Conservation (phyloP, 2,888 invertebrate species). For the Leptothorax acervorum region DNA sequence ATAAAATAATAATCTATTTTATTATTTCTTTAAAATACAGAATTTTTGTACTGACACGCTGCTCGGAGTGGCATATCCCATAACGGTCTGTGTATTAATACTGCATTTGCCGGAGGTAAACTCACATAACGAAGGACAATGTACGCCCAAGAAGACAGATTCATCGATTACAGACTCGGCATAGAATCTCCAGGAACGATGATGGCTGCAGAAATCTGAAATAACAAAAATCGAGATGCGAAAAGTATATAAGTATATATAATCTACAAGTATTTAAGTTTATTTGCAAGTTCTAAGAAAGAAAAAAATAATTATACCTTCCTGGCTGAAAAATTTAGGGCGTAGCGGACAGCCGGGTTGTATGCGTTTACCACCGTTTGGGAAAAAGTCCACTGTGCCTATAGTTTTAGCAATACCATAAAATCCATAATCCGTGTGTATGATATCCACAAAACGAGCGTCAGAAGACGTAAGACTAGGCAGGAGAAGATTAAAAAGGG, state of each 20-base stretch:
- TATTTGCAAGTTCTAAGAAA: slow-evolving; percentile 16
- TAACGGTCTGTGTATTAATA: slow-evolving; percentile 52
- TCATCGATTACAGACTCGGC: slow-evolving; percentile 85
- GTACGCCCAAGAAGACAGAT: slow-evolving; percentile 82
- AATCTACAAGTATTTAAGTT: background rate
- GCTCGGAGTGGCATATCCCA: slow-evolving; percentile 78
- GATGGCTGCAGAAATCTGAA: slow-evolving; percentile 87
- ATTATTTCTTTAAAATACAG: background rate
- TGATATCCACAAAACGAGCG: slow-evolving; percentile 86
- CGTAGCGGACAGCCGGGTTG: slow-evolving; percentile 86
- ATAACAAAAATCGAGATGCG: background rate
- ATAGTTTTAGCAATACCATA: slow-evolving; percentile 82
- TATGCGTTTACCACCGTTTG: slow-evolving; percentile 85
- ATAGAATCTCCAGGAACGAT: slow-evolving; percentile 86
- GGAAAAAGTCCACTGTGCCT: slow-evolving; percentile 86
- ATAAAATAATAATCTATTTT: background rate
- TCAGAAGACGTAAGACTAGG: slow-evolving; percentile 79
- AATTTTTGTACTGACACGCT: slow-evolving; percentile 72
- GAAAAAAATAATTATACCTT: slow-evolving; percentile 11
- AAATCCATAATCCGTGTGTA: slow-evolving; percentile 86
- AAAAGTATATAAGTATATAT: too few relatives aligned
- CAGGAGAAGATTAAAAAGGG: slow-evolving; percentile 84
- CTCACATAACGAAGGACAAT: slow-evolving; percentile 58
- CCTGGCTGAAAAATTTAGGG: slow-evolving; percentile 20
- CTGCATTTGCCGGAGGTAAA: slow-evolving; percentile 59